A percentile compares a stretch with the other conserved stretches of the same genome.
phyloP scores from a whole-genome alignment of 2,797 vertebrate species.

The Falco rusticolus region DNA sequence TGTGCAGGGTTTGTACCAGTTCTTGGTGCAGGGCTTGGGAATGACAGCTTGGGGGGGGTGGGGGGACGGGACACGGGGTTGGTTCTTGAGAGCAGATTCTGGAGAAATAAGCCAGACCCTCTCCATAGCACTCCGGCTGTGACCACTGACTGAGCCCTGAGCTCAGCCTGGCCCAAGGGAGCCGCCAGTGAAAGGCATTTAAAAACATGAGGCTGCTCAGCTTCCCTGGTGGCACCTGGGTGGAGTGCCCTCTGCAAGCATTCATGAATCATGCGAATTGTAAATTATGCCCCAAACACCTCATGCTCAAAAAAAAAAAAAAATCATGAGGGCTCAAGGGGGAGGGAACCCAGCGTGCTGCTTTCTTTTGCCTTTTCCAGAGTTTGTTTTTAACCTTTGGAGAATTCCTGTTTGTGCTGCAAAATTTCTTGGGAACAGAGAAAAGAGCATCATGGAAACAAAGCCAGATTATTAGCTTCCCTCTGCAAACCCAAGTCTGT shows the following conservation, averaged over 20 bases:
- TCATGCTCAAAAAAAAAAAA: neutral
- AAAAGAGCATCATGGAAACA: neutral
- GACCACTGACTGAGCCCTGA: neutral
- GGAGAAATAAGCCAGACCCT: neutral
- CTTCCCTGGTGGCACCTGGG: neutral
- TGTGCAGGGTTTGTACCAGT: accelerated
- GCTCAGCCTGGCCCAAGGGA: neutral
- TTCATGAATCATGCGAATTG: neutral
- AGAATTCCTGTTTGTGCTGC: neutral
- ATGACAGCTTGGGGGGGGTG: neutral
- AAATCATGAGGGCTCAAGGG: accelerated
- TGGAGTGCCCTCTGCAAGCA: neutral
- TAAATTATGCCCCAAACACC: neutral
- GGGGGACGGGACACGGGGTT: neutral
- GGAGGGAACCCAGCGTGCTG: neutral
- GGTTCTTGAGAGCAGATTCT: neutral
- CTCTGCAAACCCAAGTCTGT: neutral
- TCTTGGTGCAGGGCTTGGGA: neutral
- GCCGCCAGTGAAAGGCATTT: neutral
- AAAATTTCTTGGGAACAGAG: neutral
- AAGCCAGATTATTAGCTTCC: neutral
- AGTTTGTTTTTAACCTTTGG: neutral
- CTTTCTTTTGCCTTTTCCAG: neutral
- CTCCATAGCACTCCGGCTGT: neutral
- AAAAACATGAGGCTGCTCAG: neutral